phyloP scores from a whole-genome alignment of 2,113 vertebrate species.

The Vidua macroura region DNA sequence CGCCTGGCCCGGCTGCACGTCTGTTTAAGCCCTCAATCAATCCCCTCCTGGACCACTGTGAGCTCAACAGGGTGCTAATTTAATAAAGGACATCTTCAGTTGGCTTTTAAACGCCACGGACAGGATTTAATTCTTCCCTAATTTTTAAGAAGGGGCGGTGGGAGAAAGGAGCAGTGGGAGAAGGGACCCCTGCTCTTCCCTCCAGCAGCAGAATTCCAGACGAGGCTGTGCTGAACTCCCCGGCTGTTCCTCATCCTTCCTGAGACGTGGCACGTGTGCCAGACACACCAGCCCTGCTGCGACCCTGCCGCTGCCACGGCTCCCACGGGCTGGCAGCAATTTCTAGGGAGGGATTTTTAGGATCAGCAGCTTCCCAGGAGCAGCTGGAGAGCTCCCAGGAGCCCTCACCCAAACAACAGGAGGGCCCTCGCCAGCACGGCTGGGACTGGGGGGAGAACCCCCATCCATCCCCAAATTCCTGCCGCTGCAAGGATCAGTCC shows the following conservation, averaged over 20 bases:
- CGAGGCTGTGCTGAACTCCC: background rate
- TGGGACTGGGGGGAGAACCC: background rate
- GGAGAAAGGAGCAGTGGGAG: background rate
- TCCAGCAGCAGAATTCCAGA: background rate
- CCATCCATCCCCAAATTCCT: background rate
- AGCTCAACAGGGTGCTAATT: conserved; percentile 65
- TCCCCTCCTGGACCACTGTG: conserved; percentile 7
- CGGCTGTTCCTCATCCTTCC: background rate
- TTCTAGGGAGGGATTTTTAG: background rate
- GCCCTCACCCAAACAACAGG: background rate
- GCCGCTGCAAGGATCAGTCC: background rate
- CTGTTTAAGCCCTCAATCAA: conserved; percentile 68
- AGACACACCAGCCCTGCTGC: background rate
- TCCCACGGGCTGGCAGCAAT: background rate
- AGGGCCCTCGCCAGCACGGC: background rate
- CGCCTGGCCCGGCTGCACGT: background rate
- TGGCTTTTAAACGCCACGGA: conserved; percentile 1
- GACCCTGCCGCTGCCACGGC: background rate
- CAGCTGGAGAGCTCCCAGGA: background rate
- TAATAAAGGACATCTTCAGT: conserved; percentile 58
- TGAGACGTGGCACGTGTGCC: accelerated
- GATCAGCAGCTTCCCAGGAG: background rate
- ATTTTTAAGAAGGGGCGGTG: background rate
- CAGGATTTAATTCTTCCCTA: background rate
- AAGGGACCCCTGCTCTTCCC: background rate